phyloP scores from a whole-genome alignment of 2,797 vertebrate genomes.

The Syngnathus rostellatus region DNA sequence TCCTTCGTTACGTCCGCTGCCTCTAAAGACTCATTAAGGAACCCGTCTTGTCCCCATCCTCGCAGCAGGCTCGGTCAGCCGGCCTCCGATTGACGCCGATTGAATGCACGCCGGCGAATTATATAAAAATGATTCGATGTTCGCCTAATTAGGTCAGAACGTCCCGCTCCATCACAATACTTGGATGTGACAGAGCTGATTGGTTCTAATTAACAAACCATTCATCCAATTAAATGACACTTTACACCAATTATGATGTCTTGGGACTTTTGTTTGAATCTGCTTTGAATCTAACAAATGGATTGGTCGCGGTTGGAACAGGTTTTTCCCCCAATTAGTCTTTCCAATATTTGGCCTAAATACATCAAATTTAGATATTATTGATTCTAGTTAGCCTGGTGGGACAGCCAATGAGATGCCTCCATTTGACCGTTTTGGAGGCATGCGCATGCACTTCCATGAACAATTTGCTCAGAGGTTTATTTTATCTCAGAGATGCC shows the following conservation, averaged over 20 bases:
- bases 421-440: conserved; percentile 17
- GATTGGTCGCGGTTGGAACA: too few relatives aligned
- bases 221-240: not conserved
- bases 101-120: not conserved
- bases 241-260: not conserved
- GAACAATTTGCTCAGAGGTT: conserved; percentile 11
- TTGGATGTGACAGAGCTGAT: not conserved
- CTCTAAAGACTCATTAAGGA: conserved; percentile 6
- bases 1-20: not conserved
- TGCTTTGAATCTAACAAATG: too few relatives aligned
- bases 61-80: not conserved
- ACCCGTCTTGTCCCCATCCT: not conserved
- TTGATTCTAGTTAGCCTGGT: not conserved
- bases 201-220: not conserved
- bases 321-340: too few relatives aligned
- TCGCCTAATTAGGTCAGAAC: not conserved
- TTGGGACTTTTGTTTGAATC: too few relatives aligned
- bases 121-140: not conserved
- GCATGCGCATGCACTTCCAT: not conserved
- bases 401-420: not conserved
- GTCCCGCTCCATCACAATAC: not conserved
- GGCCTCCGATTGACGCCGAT: not conserved
- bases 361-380: too few relatives aligned
- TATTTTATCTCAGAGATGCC: conserved; percentile 12
- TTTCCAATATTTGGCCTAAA: not conserved